Evolutionary conservation across 1,140 invertebrate genomes (phyloP).

Genomic region (Ceratoteleas bidentatus): DNA sequence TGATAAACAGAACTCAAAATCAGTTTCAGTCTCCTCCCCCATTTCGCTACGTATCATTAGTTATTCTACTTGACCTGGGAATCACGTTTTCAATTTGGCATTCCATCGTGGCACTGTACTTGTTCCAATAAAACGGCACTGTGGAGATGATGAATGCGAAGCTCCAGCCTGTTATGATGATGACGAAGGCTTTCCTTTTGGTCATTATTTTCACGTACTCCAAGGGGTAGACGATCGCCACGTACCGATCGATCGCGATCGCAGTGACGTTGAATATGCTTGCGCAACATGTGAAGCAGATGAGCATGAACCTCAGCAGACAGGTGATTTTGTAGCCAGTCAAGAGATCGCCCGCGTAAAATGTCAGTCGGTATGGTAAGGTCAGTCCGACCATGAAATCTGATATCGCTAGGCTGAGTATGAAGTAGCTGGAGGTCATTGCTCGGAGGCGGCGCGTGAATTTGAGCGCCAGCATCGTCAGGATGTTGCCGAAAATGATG

Average conservation of each 20-base stretch:
- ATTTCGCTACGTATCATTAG: no score
- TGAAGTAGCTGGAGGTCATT: slow-evolving; percentile 87
- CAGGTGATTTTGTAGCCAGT: slow-evolving; percentile 83
- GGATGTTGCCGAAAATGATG: slow-evolving; percentile 86
- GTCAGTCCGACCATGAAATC: slow-evolving; percentile 88
- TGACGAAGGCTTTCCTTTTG: slow-evolving; percentile 82
- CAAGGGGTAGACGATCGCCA: slow-evolving; percentile 91
- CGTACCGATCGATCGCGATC: slow-evolving; percentile 91
- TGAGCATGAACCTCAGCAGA: slow-evolving; percentile 86
- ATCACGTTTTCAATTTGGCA: slow-evolving; percentile 82
- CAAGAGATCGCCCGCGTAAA: slow-evolving; percentile 84
- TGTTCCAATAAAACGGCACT: slow-evolving; percentile 88
- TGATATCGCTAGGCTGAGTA: slow-evolving; percentile 87
- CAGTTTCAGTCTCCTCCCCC: no score
- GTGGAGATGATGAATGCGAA: slow-evolving; percentile 84
- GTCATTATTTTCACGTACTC: slow-evolving; percentile 86
- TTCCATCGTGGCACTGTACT: slow-evolving; percentile 82
- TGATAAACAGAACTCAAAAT: no score
- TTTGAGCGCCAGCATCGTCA: slow-evolving; percentile 87
- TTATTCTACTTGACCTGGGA: slow-evolving; percentile 25
- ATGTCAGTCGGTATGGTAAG: slow-evolving; percentile 87
- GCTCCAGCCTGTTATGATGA: slow-evolving; percentile 85
- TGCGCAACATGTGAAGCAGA: slow-evolving; percentile 86
- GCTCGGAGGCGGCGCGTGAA: slow-evolving; percentile 84
- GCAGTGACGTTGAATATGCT: slow-evolving; percentile 91